A percentile compares a stretch with the other conserved stretches of the same genome.
phyloP scores from a whole-genome alignment of 2,888 invertebrate genomes.

The Ophion obscuratus region DNA sequence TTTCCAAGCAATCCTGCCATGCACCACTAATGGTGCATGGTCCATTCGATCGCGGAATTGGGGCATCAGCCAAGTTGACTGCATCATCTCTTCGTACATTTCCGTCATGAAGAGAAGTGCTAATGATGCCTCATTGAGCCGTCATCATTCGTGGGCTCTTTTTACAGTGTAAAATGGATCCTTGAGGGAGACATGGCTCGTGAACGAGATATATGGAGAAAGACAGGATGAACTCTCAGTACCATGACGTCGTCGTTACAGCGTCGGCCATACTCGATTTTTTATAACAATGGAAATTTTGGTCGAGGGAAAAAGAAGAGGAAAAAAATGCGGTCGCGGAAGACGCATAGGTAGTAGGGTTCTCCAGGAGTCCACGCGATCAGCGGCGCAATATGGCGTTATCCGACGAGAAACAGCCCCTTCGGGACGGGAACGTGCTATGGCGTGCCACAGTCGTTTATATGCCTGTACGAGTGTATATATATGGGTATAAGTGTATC shows the following conservation, averaged over 20 bases:
- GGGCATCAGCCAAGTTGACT: no score
- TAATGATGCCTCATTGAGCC: not conserved
- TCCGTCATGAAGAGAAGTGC: no score
- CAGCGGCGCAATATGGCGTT: slow-evolving; percentile 73
- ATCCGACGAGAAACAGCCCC: slow-evolving; percentile 72
- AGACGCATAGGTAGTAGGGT: slow-evolving; percentile 66
- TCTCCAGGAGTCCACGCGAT: slow-evolving; percentile 71
- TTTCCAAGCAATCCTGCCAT: no score
- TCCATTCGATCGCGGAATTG: no score
- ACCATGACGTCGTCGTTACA: slow-evolving; percentile 65
- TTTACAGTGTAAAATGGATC: not conserved
- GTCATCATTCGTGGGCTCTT: not conserved
- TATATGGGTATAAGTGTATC: not conserved
- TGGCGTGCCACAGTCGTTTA: slow-evolving; percentile 57
- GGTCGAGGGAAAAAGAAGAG: slow-evolving; percentile 11
- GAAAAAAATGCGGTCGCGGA: slow-evolving; percentile 41
- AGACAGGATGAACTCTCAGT: slow-evolving; percentile 14
- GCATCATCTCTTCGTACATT: no score
- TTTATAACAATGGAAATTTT: slow-evolving; percentile 70
- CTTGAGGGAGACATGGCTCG: not conserved
- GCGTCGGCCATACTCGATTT: slow-evolving; percentile 52
- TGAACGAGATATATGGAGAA: slow-evolving; percentile 35
- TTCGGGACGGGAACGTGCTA: slow-evolving; percentile 68
- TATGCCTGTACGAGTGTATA: slow-evolving; percentile 3
- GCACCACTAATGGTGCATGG: no score